Evolutionary conservation across 2,888 invertebrate genomes (phyloP), one percentile per base, ranked within the genome.

Genomic region (Temnothorax unifasciatus): DNA sequence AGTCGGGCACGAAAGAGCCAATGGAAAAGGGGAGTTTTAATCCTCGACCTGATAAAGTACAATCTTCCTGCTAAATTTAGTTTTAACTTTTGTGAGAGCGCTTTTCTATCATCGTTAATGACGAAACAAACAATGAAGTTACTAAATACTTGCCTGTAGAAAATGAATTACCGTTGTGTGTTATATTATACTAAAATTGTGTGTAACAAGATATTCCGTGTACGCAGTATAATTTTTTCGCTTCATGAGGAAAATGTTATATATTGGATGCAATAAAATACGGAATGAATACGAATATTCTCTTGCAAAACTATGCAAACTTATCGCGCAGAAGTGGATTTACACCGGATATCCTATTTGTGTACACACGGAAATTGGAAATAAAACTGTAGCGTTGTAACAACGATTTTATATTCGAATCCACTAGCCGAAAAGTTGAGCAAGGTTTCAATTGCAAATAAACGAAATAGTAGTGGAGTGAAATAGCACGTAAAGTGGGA

Each of bases 401-500:
- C 69, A 57, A 54, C 71, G 29, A 71, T 81, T 81, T 69, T 71
- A 38, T 71, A 79, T 81, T 71, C 13, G 73, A 59, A 73, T 81
- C 21, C 47, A 34, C 11, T 59, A 59, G 34, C 21, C 50, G 21
- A 71, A 71, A 59, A 59, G 34, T 71, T 47, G 73, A 18, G 59
- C 73, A 59, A 59, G 59, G 73, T 81, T 81, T 81, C 79, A 59
- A 71, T 73, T 59, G 47, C 73, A 79, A 59, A 79, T 71, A 81
- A 71, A 71, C 6, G 44, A 69, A 69, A 77, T 69, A 57, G 54
- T 47, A 18, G 44, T 8, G 13, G 18, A 18, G 5, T 44, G 21
- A 50, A 73, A 79, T 38, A 71, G 73, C 34, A 59, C 25, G 18
- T 34, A 73, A 81, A 71, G 73, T 81, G 47, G 11, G 13, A 38